Conservation (phyloP, 53 echinoderm and acorn worm genomes). For the Holothuria leucospilota region DNA sequence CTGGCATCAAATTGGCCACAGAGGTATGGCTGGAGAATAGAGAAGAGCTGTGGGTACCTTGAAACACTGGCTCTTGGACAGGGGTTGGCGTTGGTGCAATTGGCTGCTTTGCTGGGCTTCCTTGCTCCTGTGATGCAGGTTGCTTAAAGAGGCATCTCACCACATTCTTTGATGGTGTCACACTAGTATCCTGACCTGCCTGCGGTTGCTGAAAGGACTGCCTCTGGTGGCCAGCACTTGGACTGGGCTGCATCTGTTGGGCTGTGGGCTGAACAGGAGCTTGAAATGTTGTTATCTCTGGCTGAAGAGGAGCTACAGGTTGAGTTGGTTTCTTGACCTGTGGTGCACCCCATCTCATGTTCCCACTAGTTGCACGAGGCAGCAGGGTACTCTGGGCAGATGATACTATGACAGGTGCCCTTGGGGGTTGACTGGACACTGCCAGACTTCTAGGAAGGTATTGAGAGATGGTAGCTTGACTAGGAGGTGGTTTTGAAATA, state of each 20-base stretch:
- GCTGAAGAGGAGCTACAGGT: not conserved
- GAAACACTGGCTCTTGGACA: slow-evolving; percentile 39
- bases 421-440: slow-evolving; percentile 8
- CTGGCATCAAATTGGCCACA: not conserved
- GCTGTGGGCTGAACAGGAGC: slow-evolving; percentile 9
- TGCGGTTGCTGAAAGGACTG: slow-evolving; percentile 1
- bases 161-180: slow-evolving; percentile 44
- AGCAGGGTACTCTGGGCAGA: slow-evolving; percentile 41
- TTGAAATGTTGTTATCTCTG: slow-evolving; percentile 21
- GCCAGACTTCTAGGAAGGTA: slow-evolving; percentile 46
- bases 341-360: slow-evolving; percentile 54
- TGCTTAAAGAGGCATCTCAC: slow-evolving; percentile 39
- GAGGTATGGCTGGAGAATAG: slow-evolving; percentile 30
- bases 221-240: not conserved
- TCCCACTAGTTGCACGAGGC: slow-evolving; percentile 33
- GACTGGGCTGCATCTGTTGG: slow-evolving; percentile 4
- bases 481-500: slow-evolving; percentile 71
- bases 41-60: slow-evolving; percentile 32
- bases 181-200: not conserved
- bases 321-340: slow-evolving; percentile 39
- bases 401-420: slow-evolving; percentile 47
- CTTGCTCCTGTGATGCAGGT: not conserved
- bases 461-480: slow-evolving; percentile 62
- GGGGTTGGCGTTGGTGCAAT: not conserved
- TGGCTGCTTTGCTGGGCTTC: not conserved